Conservation (phyloP, 2,113 vertebrate genomes). For the Odocoileus virginianus region DNA sequence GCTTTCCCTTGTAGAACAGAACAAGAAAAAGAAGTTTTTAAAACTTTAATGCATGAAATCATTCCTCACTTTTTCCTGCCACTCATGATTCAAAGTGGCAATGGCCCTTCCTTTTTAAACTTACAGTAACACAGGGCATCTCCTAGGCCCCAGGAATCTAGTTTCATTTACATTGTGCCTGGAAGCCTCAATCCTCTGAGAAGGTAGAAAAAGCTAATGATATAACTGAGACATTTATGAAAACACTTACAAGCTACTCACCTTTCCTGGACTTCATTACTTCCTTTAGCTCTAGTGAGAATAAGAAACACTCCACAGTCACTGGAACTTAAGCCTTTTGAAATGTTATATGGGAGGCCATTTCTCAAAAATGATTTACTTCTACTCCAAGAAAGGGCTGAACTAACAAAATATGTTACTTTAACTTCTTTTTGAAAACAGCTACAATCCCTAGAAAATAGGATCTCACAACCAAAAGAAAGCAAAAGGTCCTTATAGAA, state of each 20-base stretch:
- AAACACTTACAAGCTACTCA: background rate
- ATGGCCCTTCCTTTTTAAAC: background rate
- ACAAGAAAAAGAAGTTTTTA: background rate
- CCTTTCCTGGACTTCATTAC: background rate
- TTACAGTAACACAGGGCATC: background rate
- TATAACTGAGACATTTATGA: background rate
- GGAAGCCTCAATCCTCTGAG: background rate
- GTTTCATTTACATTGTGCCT: background rate
- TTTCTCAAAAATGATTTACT: background rate
- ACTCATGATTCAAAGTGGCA: background rate
- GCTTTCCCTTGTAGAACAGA: background rate
- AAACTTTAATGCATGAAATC: background rate
- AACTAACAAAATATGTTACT: background rate
- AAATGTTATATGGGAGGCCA: background rate
- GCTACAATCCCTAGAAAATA: background rate
- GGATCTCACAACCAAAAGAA: background rate
- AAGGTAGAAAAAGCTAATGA: background rate
- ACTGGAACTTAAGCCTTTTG: background rate
- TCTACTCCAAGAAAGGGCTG: background rate
- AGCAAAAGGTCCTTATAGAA: background rate
- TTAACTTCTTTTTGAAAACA: background rate
- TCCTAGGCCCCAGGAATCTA: background rate
- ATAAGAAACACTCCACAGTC: background rate
- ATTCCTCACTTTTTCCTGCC: background rate
- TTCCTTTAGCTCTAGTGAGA: background rate